phyloP scores from a whole-genome alignment of 2,113 vertebrate species.

The Mungos mungo region DNA sequence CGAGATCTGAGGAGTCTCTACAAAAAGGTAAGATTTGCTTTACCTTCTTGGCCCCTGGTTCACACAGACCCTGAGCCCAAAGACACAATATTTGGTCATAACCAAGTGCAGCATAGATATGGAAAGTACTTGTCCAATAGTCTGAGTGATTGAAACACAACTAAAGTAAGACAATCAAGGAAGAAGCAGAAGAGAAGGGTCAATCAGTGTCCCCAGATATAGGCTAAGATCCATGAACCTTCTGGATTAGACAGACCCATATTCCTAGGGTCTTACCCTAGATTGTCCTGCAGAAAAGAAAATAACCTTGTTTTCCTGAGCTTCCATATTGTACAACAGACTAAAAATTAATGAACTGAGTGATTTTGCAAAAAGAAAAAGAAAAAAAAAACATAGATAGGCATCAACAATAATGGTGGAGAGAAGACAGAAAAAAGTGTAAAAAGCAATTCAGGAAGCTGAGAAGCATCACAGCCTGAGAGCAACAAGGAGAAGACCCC shows the following conservation, averaged over 20 bases:
- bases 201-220: not conserved
- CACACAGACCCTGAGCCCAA: not conserved
- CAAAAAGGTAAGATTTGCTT: slow-evolving; percentile 94
- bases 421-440: not conserved
- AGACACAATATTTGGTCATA: rapidly evolving
- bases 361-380: not conserved
- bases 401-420: not conserved
- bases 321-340: not conserved
- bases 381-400: not conserved
- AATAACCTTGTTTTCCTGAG: not conserved
- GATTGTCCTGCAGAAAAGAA: not conserved
- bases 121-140: not conserved
- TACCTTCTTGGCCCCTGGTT: not conserved
- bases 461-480: not conserved
- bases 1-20: slow-evolving; percentile 99
- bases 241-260: not conserved
- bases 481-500: not conserved
- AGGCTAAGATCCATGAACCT: not conserved
- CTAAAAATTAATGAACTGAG: not conserved
- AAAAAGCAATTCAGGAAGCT: not conserved
- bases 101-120: rapidly evolving
- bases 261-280: no score
- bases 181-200: not conserved
- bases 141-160: not conserved
- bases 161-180: not conserved